phyloP scores from a whole-genome alignment of 2,113 vertebrate species.

The Colossoma macropomum region DNA sequence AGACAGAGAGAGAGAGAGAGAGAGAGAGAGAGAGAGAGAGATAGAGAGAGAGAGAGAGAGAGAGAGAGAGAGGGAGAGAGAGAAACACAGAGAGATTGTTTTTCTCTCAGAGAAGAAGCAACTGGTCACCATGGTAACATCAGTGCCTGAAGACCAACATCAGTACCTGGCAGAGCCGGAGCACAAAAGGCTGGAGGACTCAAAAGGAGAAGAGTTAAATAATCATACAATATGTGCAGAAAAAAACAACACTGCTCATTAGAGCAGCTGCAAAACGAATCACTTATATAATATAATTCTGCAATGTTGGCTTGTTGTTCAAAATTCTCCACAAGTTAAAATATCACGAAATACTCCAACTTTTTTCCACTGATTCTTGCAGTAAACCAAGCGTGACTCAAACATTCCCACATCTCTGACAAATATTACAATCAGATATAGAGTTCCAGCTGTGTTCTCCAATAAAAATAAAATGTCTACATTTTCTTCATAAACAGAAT shows the following conservation, averaged over 20 bases:
- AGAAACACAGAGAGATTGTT: conserved; percentile 37
- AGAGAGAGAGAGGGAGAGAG: neutral
- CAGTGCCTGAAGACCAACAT: conserved; percentile 50
- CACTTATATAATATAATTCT: neutral
- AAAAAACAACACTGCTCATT: conserved; percentile 1
- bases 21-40: neutral
- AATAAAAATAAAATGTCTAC: no score
- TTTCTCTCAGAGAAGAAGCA: conserved; percentile 46
- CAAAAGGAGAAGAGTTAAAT: conserved; percentile 39
- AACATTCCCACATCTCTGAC: no score
- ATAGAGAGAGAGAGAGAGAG: neutral
- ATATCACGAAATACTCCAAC: neutral
- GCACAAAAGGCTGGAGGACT: conserved; percentile 45
- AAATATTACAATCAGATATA: no score
- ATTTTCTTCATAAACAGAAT: no score
- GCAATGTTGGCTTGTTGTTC: neutral
- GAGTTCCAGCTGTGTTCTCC: no score
- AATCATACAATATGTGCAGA: conserved; percentile 1
- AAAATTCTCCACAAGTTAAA: neutral
- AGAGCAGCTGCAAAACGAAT: neutral
- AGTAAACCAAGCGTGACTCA: no score
- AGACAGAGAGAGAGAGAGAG: neutral
- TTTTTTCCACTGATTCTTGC: no score
- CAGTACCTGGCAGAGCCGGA: conserved; percentile 26
- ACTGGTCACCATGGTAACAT: conserved; percentile 60